Base-by-base conservation (phyloP, 1,140 invertebrate genomes). In the Orius laevigatus region DNA sequence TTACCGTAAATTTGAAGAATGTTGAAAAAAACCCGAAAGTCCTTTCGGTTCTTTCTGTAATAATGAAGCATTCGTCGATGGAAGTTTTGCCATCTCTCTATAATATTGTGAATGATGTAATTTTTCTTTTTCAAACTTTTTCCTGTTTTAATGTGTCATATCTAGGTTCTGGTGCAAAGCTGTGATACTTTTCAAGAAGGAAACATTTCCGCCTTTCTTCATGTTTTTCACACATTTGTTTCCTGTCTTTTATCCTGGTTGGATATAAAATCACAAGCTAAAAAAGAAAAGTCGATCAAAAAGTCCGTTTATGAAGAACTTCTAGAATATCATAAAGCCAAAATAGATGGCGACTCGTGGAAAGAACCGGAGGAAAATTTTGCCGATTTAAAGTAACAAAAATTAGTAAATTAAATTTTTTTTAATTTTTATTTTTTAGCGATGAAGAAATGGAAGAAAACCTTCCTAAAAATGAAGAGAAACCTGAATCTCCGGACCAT, bases 211-310 rank as follows among this genome's bases (percentile, higher is more conserved):
- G 62, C 70, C 0, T 79, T 76, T 57, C 58, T 81, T 6, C 70
- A 71, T 61, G 69, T 79, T 19, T 80, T 81, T 58, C 63, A 72
- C 46, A 70, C 72, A 2, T 81, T 79, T 62, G 57, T 75, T 0
- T 59, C 65, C 8, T 72, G 71, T 48, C 60, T 80, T 31, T 62
- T 65, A 44, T 67, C 64, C 46, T 73, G 76, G 68, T 54, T 62
- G 5, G 34, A 36, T 31, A 46, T 53, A 25, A 38, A 45, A 46
- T 12, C 2, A 48, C 42, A 52, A 42, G 32, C 33, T 40, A 39
- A 12, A 0, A 53, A 55, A 19, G 31, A 38, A 40, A 34, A 16
- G 16, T 25, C 8, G 25, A 25, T 25, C 25, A 25, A 25, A 25
- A 15, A 50, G 18, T 16, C 1, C 15, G 9, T 53, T 14, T 50